Percentiles rank a stretch among this genome's conserved stretches.
These are phyloP conservation scores for Trachelus stipa DNA, from an alignment of 2,888 invertebrate species.

Conservation along the genomic window DNA sequence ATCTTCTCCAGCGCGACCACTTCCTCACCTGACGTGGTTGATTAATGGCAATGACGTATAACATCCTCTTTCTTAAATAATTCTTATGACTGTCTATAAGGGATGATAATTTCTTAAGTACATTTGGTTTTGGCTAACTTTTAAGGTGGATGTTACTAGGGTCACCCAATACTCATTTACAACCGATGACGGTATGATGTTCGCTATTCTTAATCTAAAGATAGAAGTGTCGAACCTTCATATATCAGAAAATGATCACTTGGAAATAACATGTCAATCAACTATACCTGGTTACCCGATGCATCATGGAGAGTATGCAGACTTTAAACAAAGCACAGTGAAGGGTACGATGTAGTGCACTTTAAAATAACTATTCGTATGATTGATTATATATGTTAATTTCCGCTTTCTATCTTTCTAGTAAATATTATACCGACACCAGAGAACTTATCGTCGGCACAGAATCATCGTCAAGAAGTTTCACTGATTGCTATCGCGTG, in stretches of 20 bases:
- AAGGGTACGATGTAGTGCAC: slow-evolving; percentile 71
- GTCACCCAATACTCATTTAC: slow-evolving; percentile 53
- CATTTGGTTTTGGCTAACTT: neutral
- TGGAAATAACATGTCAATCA: slow-evolving; percentile 81
- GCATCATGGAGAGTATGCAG: slow-evolving; percentile 79
- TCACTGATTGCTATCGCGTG: slow-evolving; percentile 45
- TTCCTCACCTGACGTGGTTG: slow-evolving; percentile 83
- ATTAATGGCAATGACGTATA: slow-evolving; percentile 80
- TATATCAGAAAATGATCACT: slow-evolving; percentile 76
- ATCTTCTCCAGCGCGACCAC: slow-evolving; percentile 78
- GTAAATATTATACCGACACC: slow-evolving; percentile 49
- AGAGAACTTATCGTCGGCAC: slow-evolving; percentile 42
- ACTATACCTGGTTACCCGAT: slow-evolving; percentile 83
- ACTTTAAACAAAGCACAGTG: slow-evolving; percentile 78
- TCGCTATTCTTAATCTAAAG: slow-evolving; percentile 77
- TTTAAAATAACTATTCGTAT: neutral
- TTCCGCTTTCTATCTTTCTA: slow-evolving; percentile 34
- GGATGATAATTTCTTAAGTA: neutral
- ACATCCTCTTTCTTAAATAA: neutral
- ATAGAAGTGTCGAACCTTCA: slow-evolving; percentile 80
- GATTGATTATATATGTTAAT: neutral
- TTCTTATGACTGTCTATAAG: neutral
- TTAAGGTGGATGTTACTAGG: slow-evolving; percentile 53
- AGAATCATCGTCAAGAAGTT: slow-evolving; percentile 43
- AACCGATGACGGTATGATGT: slow-evolving; percentile 49